phyloP scores from a whole-genome alignment of 2,888 invertebrate species.

The Oxystoma pomonae region DNA sequence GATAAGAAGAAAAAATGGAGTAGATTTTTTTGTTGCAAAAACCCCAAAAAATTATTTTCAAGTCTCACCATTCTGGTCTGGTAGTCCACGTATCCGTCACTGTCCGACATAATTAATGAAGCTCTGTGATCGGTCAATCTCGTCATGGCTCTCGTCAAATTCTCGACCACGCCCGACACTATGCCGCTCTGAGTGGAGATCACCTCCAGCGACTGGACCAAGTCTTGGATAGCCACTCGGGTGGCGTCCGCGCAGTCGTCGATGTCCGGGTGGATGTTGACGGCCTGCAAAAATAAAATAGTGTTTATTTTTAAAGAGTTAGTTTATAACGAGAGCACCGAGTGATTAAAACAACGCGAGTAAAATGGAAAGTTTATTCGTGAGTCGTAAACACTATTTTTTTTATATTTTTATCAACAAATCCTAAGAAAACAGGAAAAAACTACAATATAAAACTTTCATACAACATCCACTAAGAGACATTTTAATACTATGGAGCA shows the following conservation, averaged over 20 bases:
- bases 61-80: conserved; percentile 95
- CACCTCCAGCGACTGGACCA: conserved; percentile 73
- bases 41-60: no score
- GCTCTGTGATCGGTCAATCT: conserved; percentile 72
- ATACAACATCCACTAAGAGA: no score
- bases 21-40: no score
- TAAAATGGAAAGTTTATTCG: no score
- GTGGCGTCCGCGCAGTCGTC: conserved; percentile 76
- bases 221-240: conserved; percentile 76
- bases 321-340: no score
- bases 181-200: conserved; percentile 86
- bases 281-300: conserved; percentile 54
- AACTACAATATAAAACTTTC: no score
- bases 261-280: conserved; percentile 74
- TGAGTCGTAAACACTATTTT: no score
- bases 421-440: no score
- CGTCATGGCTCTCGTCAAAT: conserved; percentile 84
- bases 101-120: conserved; percentile 66
- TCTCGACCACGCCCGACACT: conserved; percentile 84
- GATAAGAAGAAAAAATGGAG: no score
- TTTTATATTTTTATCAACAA: no score
- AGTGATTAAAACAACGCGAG: no score
- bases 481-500: no score
- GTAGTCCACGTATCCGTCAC: conserved; percentile 85
- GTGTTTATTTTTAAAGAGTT: neutral